Evolutionary conservation across 2,888 invertebrate genomes (phyloP).

Genomic region (Drosophila atroscutellata): DNA sequence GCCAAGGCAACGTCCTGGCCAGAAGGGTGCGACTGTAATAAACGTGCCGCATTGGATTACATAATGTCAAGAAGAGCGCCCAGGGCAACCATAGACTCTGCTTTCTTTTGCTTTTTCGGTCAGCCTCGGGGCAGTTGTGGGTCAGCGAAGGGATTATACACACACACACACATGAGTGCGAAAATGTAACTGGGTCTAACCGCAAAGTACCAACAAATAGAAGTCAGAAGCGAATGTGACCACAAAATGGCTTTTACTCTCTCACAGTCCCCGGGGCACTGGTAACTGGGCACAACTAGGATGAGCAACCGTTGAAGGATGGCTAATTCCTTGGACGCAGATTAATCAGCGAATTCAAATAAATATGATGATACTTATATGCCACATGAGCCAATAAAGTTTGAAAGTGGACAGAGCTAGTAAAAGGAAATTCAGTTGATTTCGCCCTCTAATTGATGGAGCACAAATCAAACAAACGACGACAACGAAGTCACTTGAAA

Average conservation of each 20-base stretch:
- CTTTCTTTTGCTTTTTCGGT: slow-evolving; percentile 12
- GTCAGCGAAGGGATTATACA: slow-evolving; percentile 60
- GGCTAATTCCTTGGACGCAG: slow-evolving; percentile 73
- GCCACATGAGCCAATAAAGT: slow-evolving; percentile 40
- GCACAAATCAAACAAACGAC: slow-evolving; percentile 1
- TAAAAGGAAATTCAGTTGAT: slow-evolving; percentile 3
- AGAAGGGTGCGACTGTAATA: slow-evolving; percentile 42
- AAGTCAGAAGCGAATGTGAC: slow-evolving; percentile 42
- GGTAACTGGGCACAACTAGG: slow-evolving; percentile 10
- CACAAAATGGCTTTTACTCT: slow-evolving; percentile 66
- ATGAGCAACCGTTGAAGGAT: slow-evolving; percentile 11
- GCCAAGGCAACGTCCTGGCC: slow-evolving; percentile 38
- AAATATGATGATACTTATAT: slow-evolving; percentile 33
- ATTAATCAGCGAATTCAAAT: slow-evolving; percentile 76
- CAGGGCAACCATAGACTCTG: slow-evolving; percentile 10
- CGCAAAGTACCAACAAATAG: slow-evolving; percentile 46
- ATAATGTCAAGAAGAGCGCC: slow-evolving; percentile 47
- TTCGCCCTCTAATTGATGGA: slow-evolving; percentile 55
- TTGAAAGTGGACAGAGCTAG: neutral
- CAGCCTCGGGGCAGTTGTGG: slow-evolving; percentile 57
- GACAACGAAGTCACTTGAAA: slow-evolving; percentile 34
- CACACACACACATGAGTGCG: slow-evolving; percentile 32
- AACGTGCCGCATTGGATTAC: slow-evolving; percentile 65
- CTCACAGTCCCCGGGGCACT: slow-evolving; percentile 17
- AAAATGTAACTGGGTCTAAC: slow-evolving; percentile 49